These are phyloP conservation scores for Mormyrops boulengeri DNA, from an alignment of 2,797 vertebrate species.

Conservation along the genomic window DNA sequence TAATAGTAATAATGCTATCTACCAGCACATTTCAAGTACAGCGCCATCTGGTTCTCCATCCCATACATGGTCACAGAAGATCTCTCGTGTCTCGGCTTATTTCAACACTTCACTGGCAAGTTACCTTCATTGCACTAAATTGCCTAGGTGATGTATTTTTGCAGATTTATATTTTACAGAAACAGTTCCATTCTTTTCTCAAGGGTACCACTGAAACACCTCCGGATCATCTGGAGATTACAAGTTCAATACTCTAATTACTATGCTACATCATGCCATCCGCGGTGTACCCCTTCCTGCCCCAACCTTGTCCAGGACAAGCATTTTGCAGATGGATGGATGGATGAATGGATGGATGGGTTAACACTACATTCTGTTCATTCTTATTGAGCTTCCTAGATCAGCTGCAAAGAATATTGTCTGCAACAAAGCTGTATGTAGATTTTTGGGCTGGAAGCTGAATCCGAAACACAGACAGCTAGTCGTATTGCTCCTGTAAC, in stretches of 20 bases:
- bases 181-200: background rate
- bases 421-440: background rate
- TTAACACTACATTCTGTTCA: background rate
- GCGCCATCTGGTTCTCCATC: background rate
- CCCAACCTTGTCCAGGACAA: background rate
- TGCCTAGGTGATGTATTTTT: background rate
- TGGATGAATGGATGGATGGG: background rate
- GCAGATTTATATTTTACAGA: background rate
- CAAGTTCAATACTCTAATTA: background rate
- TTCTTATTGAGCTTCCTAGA: background rate
- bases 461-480: background rate
- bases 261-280: background rate
- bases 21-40: background rate
- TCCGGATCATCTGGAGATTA: background rate
- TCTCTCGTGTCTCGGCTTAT: background rate
- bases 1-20: background rate
- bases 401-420: background rate
- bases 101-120: background rate
- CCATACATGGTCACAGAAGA: background rate
- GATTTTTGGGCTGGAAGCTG: background rate
- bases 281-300: background rate
- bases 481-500: background rate
- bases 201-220: background rate
- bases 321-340: background rate
- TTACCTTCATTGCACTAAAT: background rate